Evolutionary conservation across 2,888 invertebrate species (phyloP).

Genomic region (Xiphydria camelus): DNA sequence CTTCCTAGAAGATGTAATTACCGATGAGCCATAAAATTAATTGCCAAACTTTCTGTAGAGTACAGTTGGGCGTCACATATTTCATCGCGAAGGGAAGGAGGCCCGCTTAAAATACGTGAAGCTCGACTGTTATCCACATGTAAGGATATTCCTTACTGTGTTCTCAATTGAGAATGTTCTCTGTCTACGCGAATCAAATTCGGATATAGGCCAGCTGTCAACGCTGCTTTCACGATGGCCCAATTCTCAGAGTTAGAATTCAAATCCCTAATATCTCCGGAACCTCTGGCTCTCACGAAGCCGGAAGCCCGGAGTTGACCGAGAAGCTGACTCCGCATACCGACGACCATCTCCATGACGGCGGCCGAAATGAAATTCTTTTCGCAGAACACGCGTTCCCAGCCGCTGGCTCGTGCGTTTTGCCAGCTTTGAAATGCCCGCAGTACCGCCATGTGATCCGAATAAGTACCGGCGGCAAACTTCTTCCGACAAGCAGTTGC

Average conservation of each 20-base stretch:
- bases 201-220: conserved; percentile 89
- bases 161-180: conserved; percentile 65
- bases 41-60: too few species aligned
- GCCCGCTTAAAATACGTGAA: too few species aligned
- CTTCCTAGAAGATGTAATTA: conserved; percentile 60
- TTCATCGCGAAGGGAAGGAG: too few species aligned
- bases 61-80: too few species aligned
- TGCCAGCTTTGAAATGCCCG: conserved; percentile 77
- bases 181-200: conserved; percentile 78
- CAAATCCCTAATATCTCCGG: conserved; percentile 74
- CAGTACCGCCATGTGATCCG: conserved; percentile 88
- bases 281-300: conserved; percentile 68
- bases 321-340: conserved; percentile 80
- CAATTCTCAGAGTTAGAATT: conserved; percentile 85
- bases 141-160: conserved; percentile 60
- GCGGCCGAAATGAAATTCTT: conserved; percentile 77
- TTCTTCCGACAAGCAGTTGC: conserved; percentile 67
- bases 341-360: conserved; percentile 88
- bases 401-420: conserved; percentile 64
- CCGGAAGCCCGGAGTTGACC: conserved; percentile 78
- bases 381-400: conserved; percentile 73
- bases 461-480: conserved; percentile 76
- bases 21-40: neutral
- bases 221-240: conserved; percentile 88
- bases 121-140: too few species aligned